Conservation (phyloP, 1,140 invertebrate species). For the Nasonia longicornis region DNA sequence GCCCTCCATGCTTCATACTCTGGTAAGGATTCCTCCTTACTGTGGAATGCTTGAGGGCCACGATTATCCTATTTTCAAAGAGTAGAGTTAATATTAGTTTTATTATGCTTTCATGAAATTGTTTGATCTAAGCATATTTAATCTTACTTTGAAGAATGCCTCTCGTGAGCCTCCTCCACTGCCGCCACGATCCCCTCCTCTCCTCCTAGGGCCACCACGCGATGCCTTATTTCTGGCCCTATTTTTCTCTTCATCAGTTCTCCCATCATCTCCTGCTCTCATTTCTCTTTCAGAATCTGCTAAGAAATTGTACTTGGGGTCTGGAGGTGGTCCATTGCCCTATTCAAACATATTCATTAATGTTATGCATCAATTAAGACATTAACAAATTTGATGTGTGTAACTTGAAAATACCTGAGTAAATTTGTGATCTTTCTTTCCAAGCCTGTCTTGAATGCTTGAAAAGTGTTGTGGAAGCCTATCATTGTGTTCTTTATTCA, state of each 20-base stretch:
- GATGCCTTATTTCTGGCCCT: constrained; percentile 53
- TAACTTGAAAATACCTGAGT: constrained; percentile 54
- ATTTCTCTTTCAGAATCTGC: constrained; percentile 67
- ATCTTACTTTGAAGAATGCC: constrained; percentile 54
- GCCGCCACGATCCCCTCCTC: constrained; percentile 49
- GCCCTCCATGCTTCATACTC: constrained; percentile 69
- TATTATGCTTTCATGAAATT: neutral
- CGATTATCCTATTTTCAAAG: constrained; percentile 48
- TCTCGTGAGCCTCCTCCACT: constrained; percentile 53
- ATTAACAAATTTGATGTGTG: constrained; percentile 27
- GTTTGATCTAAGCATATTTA: neutral
- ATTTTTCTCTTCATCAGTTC: constrained; percentile 54
- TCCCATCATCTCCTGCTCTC: constrained; percentile 46
- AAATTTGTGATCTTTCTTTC: constrained; percentile 62
- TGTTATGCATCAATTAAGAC: neutral
- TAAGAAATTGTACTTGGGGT: constrained; percentile 69
- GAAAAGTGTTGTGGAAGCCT: constrained; percentile 47
- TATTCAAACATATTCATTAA: constrained; percentile 45
- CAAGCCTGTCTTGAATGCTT: constrained; percentile 51
- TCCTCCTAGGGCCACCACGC: constrained; percentile 53
- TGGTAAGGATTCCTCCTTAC: constrained; percentile 57
- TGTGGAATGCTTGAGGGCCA: constrained; percentile 35
- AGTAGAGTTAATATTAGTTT: neutral
- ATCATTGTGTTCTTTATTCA: constrained; percentile 56
- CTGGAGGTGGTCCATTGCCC: constrained; percentile 68